phyloP scores from a whole-genome alignment of 2,113 vertebrate genomes.

The Sigmodon hispidus region DNA sequence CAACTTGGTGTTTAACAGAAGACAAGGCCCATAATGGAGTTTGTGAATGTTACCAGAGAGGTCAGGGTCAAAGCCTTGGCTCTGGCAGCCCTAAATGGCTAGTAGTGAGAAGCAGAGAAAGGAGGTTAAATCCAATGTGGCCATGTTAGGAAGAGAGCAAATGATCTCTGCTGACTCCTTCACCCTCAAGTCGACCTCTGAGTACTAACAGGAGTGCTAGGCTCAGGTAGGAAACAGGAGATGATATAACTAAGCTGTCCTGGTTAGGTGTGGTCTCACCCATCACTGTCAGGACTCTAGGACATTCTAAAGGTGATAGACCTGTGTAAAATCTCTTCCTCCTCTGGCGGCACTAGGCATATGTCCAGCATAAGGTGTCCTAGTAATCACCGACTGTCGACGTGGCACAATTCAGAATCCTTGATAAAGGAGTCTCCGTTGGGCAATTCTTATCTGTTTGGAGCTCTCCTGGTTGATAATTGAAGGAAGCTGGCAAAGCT shows the following conservation, averaged over 20 bases:
- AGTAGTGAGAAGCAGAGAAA: neutral
- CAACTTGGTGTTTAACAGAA: neutral
- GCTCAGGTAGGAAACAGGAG: neutral
- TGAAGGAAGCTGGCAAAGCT: neutral
- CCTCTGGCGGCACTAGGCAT: neutral
- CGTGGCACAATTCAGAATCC: neutral
- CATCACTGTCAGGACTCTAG: neutral
- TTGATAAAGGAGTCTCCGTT: neutral
- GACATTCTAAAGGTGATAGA: neutral
- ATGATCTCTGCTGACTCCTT: neutral
- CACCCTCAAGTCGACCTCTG: neutral
- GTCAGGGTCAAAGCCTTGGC: neutral
- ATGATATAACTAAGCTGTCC: neutral
- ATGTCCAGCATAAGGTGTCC: neutral
- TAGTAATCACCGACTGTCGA: neutral
- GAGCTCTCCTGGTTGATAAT: neutral
- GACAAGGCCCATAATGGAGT: too few relatives aligned
- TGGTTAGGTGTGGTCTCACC: neutral
- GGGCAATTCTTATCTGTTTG: too few relatives aligned
- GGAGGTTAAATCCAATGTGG: neutral
- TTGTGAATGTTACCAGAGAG: too few relatives aligned
- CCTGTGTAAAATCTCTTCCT: neutral
- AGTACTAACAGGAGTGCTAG: neutral
- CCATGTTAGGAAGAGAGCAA: neutral
- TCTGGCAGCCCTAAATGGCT: neutral